phyloP scores from a whole-genome alignment of 2,113 vertebrate species.

The Reinhardtius hippoglossoides region DNA sequence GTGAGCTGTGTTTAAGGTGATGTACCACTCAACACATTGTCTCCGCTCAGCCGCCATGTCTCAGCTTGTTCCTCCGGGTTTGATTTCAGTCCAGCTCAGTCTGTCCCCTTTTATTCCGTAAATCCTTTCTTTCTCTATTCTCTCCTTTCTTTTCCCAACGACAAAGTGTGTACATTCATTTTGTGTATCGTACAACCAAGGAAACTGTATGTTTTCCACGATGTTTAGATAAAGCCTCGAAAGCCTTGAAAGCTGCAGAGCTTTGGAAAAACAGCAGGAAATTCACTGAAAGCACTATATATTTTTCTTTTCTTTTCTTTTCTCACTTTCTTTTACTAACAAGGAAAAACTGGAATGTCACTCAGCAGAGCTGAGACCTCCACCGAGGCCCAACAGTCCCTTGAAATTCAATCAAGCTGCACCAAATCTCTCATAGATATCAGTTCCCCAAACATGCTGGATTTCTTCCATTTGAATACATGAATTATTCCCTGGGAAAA shows the following conservation, averaged over 20 bases:
- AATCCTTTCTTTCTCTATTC: neutral
- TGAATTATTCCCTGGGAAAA: too few species aligned
- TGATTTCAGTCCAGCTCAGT: constrained; percentile 3
- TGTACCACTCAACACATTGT: neutral
- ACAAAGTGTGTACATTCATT: neutral
- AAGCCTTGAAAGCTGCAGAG: too few species aligned
- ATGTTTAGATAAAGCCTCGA: neutral
- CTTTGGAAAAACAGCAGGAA: neutral
- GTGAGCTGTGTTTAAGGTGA: neutral
- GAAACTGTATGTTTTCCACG: too few species aligned
- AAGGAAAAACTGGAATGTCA: too few species aligned
- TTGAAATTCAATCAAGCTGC: too few species aligned
- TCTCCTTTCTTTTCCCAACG: too few species aligned
- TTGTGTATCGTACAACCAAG: neutral
- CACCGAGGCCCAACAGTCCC: too few species aligned
- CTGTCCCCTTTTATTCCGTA: neutral
- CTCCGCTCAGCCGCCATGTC: neutral
- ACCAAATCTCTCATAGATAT: too few species aligned
- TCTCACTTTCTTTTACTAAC: neutral
- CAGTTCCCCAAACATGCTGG: too few species aligned
- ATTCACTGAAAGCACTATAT: neutral
- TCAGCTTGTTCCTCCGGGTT: constrained; percentile 10
- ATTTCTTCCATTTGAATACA: too few species aligned
- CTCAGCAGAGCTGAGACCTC: too few species aligned
- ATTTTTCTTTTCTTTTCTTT: neutral